A percentile compares a stretch with the other conserved stretches of the same genome.
Evolutionary conservation across 1,140 invertebrate species (phyloP).

Genomic region (Megalopta genalis): DNA sequence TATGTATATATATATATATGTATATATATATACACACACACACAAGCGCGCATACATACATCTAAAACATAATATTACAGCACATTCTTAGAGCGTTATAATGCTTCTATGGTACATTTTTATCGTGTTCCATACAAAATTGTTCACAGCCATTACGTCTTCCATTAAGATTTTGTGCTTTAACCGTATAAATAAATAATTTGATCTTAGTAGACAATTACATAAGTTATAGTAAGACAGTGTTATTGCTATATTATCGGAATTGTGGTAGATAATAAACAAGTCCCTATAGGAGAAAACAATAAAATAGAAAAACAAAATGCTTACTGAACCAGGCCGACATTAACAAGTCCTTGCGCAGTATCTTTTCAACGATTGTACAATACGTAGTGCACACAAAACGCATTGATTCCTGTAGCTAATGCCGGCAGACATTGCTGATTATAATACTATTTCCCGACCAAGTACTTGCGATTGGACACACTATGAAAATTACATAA

Average conservation of each 20-base stretch:
- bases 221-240: neutral
- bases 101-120: neutral
- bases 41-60: constrained; percentile 46
- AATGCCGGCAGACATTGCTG: neutral
- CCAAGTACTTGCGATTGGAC: constrained; percentile 6
- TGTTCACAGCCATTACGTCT: neutral
- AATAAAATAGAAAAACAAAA: constrained; percentile 18
- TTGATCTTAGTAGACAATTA: neutral
- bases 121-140: neutral
- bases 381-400: too few relatives aligned
- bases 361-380: constrained; percentile 17
- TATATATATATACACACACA: constrained; percentile 43
- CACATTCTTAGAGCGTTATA: neutral
- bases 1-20: constrained; percentile 63
- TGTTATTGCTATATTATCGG: neutral
- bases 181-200: neutral
- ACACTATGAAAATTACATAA: neutral
- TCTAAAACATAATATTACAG: constrained; percentile 53
- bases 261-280: too few relatives aligned
- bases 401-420: neutral
- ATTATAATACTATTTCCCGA: neutral
- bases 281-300: too few relatives aligned
- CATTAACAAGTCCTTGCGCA: constrained; percentile 16
- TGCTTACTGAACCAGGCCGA: constrained; percentile 54
- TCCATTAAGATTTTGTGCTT: neutral